Conservation (phyloP, 1,140 invertebrate genomes). For the Panagrolaimus sp. region DNA sequence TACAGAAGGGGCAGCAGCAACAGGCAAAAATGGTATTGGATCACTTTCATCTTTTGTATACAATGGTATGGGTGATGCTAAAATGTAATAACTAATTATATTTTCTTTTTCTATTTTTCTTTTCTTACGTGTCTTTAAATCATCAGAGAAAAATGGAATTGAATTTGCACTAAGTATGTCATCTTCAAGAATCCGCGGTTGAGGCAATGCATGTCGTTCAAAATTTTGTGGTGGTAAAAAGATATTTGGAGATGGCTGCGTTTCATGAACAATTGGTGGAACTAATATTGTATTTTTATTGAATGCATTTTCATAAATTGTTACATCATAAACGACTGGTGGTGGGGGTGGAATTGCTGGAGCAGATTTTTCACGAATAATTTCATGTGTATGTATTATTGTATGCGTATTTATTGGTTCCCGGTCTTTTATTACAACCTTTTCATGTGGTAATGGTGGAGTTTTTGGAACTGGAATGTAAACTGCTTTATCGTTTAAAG, state of each 20-base stretch:
- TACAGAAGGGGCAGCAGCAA: not conserved
- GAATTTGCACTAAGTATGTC: not conserved
- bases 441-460: not conserved
- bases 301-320: not conserved
- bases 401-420: not conserved
- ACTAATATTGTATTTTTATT: not conserved
- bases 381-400: not conserved
- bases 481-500: not conserved
- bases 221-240: not conserved
- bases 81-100: not conserved
- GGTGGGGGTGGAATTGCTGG: not conserved
- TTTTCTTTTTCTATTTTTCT: not conserved
- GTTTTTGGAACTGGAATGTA: slow-evolving; percentile 9
- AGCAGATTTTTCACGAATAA: not conserved
- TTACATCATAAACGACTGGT: slow-evolving; percentile 6
- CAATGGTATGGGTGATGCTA: not conserved
- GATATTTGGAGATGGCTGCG: not conserved
- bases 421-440: not conserved
- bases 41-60: not conserved
- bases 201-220: not conserved
- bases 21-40: not conserved
- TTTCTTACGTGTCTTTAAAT: not conserved
- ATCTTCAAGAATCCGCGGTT: not conserved
- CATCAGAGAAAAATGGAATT: too few relatives aligned
- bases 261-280: slow-evolving; percentile 1